Percentiles rank a stretch among this genome's conserved stretches.
Conservation (phyloP, 1,140 invertebrate genomes). For the Streblospio benedicti region DNA sequence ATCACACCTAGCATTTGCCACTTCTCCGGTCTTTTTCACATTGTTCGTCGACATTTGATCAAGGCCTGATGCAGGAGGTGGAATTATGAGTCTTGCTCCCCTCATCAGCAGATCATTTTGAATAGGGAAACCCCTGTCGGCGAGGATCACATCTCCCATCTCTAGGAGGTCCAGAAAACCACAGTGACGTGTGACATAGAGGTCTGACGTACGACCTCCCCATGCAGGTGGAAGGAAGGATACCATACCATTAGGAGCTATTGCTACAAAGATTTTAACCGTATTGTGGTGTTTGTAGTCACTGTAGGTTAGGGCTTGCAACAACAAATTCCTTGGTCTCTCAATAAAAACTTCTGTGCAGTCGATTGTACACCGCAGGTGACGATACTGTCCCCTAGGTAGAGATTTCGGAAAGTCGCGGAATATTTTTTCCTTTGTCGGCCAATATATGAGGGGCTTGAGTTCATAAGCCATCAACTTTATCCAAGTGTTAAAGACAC, state of each 20-base stretch:
- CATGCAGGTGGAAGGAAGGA: conserved; percentile 18
- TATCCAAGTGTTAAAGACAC: background rate
- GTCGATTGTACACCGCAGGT: conserved; percentile 4
- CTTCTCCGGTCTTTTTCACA: conserved; percentile 1
- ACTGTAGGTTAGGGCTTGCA: conserved; percentile 5
- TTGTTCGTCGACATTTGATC: background rate
- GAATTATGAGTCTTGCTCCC: background rate
- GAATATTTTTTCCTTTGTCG: background rate
- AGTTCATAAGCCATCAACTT: background rate
- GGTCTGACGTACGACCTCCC: conserved; percentile 41
- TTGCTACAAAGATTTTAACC: background rate
- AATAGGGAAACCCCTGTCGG: conserved; percentile 43
- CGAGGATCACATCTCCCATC: conserved; percentile 40
- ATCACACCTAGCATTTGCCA: background rate
- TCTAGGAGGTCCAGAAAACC: conserved; percentile 42
- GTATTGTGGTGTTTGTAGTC: conserved; percentile 9
- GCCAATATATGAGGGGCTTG: background rate
- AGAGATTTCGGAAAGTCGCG: background rate
- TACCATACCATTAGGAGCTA: background rate
- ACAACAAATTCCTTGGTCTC: background rate
- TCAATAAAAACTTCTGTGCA: conserved; percentile 6
- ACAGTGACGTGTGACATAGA: conserved; percentile 36
- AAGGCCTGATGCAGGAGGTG: background rate
- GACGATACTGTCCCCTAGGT: background rate
- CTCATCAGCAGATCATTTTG: background rate